Evolutionary conservation across 2,113 vertebrate genomes (phyloP).

Genomic region (Laticauda laticaudata): DNA sequence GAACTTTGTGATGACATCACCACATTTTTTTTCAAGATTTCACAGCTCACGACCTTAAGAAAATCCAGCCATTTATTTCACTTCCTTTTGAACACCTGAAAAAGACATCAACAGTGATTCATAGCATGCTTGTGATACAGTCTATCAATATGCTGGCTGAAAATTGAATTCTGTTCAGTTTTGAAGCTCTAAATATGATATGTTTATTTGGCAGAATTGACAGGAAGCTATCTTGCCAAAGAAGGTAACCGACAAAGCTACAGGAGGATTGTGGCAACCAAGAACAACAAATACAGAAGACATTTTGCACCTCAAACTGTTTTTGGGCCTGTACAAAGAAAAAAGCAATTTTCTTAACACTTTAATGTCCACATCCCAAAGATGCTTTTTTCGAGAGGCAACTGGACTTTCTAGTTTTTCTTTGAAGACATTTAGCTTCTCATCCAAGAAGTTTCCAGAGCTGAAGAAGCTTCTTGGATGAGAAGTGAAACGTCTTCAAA

Average conservation of each 20-base stretch:
- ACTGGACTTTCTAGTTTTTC: too few relatives aligned
- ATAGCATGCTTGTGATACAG: not conserved
- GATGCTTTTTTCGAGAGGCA: too few relatives aligned
- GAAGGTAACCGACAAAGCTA: not conserved
- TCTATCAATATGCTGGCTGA: not conserved
- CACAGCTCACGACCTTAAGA: not conserved
- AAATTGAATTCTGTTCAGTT: not conserved
- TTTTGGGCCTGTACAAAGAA: not conserved
- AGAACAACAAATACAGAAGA: not conserved
- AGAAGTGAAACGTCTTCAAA: too few relatives aligned
- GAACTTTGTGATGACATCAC: not conserved
- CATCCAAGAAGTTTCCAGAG: too few relatives aligned
- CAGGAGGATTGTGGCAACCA: not conserved
- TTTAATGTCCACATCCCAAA: not conserved
- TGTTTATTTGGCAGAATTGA: not conserved
- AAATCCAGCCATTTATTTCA: not conserved
- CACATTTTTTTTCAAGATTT: not conserved
- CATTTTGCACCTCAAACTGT: not conserved
- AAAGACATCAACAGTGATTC: not conserved
- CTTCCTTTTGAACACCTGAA: not conserved
- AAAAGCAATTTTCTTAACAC: not conserved
- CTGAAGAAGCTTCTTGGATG: too few relatives aligned
- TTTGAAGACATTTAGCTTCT: too few relatives aligned
- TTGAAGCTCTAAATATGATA: not conserved
- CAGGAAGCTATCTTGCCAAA: not conserved